Conservation (phyloP, 2,113 vertebrate genomes). For the Pedetes capensis region DNA sequence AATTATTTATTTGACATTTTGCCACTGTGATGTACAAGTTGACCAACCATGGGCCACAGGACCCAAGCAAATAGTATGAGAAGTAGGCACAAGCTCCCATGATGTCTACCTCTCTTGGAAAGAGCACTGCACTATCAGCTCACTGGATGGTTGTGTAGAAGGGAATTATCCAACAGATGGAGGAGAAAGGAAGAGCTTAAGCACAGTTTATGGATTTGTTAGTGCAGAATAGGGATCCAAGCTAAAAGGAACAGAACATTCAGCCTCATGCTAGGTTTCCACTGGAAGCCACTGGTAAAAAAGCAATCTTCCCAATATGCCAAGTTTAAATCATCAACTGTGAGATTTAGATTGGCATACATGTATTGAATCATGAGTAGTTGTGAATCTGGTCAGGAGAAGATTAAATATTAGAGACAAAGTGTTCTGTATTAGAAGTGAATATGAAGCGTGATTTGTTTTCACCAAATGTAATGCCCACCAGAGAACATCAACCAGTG, state of each 20-base stretch:
- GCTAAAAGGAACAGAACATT: neutral
- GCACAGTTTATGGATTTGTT: neutral
- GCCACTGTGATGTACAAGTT: too few species aligned
- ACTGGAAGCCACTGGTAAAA: neutral
- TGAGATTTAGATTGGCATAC: neutral
- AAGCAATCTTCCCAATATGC: neutral
- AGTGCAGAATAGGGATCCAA: neutral
- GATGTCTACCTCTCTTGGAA: neutral
- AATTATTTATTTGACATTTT: too few species aligned
- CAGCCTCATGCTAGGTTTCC: neutral
- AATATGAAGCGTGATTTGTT: neutral
- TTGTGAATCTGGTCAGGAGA: neutral
- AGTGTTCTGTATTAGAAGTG: neutral
- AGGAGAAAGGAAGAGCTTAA: neutral
- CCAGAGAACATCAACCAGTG: neutral
- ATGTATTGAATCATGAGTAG: neutral
- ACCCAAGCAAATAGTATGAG: neutral
- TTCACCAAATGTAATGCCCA: neutral
- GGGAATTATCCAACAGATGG: neutral
- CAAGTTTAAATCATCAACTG: neutral
- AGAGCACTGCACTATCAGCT: rapidly evolving
- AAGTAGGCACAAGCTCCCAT: neutral
- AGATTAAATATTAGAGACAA: too few species aligned
- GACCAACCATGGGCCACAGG: too few species aligned
- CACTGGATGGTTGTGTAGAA: neutral